These are phyloP conservation scores for Desmodus rotundus DNA, from an alignment of 2,113 vertebrate genomes.

Conservation along the genomic window DNA sequence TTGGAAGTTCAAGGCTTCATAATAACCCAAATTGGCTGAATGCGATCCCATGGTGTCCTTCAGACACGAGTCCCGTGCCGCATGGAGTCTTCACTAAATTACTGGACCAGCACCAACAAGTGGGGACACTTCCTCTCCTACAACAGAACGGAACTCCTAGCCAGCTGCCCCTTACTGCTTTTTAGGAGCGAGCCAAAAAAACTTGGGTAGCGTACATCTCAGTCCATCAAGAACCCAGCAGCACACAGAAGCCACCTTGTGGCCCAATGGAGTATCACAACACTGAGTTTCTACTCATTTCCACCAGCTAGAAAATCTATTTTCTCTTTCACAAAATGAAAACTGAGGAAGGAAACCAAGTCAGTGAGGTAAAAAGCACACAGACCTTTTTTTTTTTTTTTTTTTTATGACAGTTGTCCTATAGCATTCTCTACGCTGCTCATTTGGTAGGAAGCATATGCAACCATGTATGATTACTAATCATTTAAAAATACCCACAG, in stretches of 20 bases:
- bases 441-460: not conserved
- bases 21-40: not conserved
- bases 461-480: not conserved
- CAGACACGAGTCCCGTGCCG: not conserved
- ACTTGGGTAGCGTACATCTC: accelerated
- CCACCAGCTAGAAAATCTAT: not conserved
- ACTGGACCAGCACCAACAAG: not conserved
- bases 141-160: not conserved
- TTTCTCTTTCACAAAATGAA: not conserved
- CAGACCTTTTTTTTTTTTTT: accelerated
- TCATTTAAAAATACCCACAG: not conserved
- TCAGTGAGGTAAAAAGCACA: not conserved
- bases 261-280: constrained; percentile 23
- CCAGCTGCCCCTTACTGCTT: not conserved
- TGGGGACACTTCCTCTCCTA: not conserved
- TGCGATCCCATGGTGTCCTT: not conserved
- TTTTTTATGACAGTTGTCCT: not conserved
- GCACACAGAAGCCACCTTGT: constrained; percentile 52
- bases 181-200: not conserved
- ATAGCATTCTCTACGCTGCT: not conserved
- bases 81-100: not conserved
- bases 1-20: not conserved
- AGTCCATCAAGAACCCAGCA: not conserved
- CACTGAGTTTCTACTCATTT: not conserved
- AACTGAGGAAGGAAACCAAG: not conserved